phyloP scores from a whole-genome alignment of 2,797 vertebrate species.

The Pantherophis vulpinus region DNA sequence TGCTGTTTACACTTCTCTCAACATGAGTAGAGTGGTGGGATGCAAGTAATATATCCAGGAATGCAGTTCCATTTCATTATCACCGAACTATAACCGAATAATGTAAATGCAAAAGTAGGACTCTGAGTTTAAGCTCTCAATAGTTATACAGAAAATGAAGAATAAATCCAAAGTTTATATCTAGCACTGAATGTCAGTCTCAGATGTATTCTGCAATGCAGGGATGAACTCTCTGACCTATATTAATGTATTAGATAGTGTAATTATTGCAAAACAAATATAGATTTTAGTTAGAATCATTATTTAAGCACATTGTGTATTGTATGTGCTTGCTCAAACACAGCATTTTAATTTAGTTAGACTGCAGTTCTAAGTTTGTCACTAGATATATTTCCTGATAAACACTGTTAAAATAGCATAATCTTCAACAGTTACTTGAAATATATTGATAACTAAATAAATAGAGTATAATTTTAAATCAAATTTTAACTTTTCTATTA shows the following conservation, averaged over 20 bases:
- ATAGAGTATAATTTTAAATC: slow-evolving; percentile 39
- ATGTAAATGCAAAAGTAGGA: not conserved
- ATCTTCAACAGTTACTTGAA: slow-evolving; percentile 18
- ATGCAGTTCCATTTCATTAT: not conserved
- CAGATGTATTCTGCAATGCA: not conserved
- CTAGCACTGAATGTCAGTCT: not conserved
- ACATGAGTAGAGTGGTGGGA: not conserved
- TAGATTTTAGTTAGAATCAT: not conserved
- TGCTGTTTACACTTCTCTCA: not conserved
- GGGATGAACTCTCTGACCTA: not conserved
- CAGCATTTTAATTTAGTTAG: not conserved
- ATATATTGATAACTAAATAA: slow-evolving; percentile 35
- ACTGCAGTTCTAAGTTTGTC: not conserved
- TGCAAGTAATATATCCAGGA: not conserved
- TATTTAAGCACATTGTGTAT: not conserved
- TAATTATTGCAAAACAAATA: not conserved
- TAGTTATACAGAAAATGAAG: not conserved
- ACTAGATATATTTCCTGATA: not conserved
- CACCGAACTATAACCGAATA: not conserved
- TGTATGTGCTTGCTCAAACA: not conserved
- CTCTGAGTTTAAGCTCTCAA: not conserved
- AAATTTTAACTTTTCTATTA: slow-evolving; percentile 39
- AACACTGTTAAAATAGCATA: not conserved
- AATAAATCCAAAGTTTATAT: not conserved
- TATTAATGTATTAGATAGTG: not conserved